Conservation (phyloP, 2,888 invertebrate species). For the Acrocera orbiculus region DNA sequence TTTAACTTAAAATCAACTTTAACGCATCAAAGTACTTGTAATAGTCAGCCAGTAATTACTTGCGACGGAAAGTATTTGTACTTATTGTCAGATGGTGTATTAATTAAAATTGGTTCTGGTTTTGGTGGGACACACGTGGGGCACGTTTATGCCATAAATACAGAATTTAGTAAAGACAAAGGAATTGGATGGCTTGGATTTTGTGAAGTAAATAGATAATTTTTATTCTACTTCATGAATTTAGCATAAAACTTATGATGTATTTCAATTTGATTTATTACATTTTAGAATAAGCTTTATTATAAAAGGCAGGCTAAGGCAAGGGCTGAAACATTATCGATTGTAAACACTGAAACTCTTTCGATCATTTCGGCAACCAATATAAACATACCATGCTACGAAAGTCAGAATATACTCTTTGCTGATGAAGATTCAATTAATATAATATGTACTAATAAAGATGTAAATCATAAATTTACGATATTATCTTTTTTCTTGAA, state of each 20-base stretch:
- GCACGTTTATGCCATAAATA: slow-evolving; percentile 69
- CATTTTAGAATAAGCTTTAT: slow-evolving; percentile 57
- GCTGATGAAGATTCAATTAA: slow-evolving; percentile 66
- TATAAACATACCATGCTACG: slow-evolving; percentile 23
- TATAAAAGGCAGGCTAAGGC: slow-evolving; percentile 44
- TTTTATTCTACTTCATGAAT: background rate
- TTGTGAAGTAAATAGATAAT: slow-evolving; percentile 47
- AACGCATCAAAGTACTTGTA: slow-evolving; percentile 35
- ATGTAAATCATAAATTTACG: slow-evolving; percentile 36
- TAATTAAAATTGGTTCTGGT: slow-evolving; percentile 89
- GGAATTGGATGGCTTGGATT: slow-evolving; percentile 74
- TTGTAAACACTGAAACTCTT: slow-evolving; percentile 33
- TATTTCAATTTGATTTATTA: background rate
- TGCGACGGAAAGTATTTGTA: slow-evolving; percentile 86
- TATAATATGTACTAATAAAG: slow-evolving; percentile 60
- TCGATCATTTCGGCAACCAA: slow-evolving; percentile 32
- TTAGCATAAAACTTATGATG: background rate
- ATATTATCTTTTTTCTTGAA: background rate
- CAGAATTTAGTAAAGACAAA: slow-evolving; percentile 64
- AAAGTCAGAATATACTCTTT: slow-evolving; percentile 35
- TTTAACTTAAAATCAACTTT: slow-evolving; percentile 25
- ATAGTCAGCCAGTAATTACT: slow-evolving; percentile 44
- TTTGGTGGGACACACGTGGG: slow-evolving; percentile 85
- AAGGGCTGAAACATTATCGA: slow-evolving; percentile 30
- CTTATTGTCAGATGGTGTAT: slow-evolving; percentile 63